Percentiles rank a stretch among this genome's conserved stretches.
Conservation (phyloP, 2,797 vertebrate genomes). For the Valencia hispanica region DNA sequence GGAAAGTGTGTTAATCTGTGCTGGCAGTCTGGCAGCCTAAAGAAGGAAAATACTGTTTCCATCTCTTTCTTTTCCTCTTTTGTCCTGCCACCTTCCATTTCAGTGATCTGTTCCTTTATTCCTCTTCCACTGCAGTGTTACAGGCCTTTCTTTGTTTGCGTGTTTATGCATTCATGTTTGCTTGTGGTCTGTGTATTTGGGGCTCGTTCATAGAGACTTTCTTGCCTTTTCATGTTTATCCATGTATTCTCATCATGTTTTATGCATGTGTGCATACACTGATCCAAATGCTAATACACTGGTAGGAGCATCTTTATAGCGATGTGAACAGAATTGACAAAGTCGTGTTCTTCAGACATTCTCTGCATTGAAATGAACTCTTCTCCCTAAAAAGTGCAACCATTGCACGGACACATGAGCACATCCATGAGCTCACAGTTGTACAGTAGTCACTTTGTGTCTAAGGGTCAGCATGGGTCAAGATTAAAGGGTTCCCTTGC, state of each 20-base stretch:
- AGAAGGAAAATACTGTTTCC: slow-evolving; percentile 42
- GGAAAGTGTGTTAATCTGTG: slow-evolving; percentile 52
- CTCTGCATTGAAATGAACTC: slow-evolving; percentile 11
- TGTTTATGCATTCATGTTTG: slow-evolving; percentile 16
- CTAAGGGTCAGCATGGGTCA: slow-evolving; percentile 59
- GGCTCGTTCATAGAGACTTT: background rate
- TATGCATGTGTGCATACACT: slow-evolving; percentile 4
- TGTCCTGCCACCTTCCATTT: slow-evolving; percentile 45
- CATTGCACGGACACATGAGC: slow-evolving; percentile 6
- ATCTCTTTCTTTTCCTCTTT: slow-evolving; percentile 46
- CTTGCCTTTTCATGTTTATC: slow-evolving; percentile 13
- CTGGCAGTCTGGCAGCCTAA: slow-evolving; percentile 43
- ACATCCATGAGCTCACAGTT: slow-evolving; percentile 32
- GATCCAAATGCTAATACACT: slow-evolving; percentile 21
- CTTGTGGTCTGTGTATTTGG: slow-evolving; percentile 8
- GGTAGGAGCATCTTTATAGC: slow-evolving; percentile 12
- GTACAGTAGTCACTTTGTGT: slow-evolving; percentile 37
- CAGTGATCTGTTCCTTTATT: slow-evolving; percentile 45
- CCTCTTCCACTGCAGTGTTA: slow-evolving; percentile 17
- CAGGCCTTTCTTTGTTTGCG: slow-evolving; percentile 30
- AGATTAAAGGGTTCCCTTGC: slow-evolving; percentile 70
- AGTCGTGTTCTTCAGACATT: slow-evolving; percentile 4
- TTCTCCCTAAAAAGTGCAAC: slow-evolving; percentile 17
- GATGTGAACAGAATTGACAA: slow-evolving; percentile 2
- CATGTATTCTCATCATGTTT: slow-evolving; percentile 26